A percentile compares a stretch with the other conserved stretches of the same genome.
These are phyloP conservation scores for Tachina fera DNA, from an alignment of 2,888 invertebrate genomes.

Conservation along the genomic window DNA sequence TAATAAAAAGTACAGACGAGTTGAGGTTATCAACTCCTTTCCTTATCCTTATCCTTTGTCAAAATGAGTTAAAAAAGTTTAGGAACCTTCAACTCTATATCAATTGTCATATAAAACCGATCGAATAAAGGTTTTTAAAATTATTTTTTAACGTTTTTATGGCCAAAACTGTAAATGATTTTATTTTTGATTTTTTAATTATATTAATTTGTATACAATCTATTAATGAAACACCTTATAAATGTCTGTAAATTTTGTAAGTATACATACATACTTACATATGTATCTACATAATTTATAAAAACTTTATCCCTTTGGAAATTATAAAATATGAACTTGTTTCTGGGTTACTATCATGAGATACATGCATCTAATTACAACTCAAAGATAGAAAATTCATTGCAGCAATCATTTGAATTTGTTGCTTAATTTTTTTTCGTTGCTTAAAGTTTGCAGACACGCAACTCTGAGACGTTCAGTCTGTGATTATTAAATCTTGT, in stretches of 20 bases:
- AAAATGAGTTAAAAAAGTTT: too few species aligned
- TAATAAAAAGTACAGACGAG: too few species aligned
- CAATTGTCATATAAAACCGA: too few species aligned
- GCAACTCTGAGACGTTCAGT: constrained; percentile 37
- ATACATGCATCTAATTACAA: constrained; percentile 46
- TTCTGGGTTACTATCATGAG: constrained; percentile 70
- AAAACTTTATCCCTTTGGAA: constrained; percentile 20
- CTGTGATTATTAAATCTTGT: constrained; percentile 14
- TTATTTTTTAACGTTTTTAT: too few species aligned
- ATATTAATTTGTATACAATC: too few species aligned
- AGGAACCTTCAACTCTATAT: too few species aligned
- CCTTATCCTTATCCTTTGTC: too few species aligned
- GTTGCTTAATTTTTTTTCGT: constrained; percentile 28
- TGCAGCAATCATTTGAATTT: constrained; percentile 49
- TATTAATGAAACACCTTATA: background rate
- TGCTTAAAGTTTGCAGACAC: constrained; percentile 39
- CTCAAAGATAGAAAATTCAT: constrained; percentile 27
- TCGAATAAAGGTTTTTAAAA: too few species aligned
- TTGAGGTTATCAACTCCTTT: too few species aligned
- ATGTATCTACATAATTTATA: constrained; percentile 2
- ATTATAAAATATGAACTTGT: constrained; percentile 67
- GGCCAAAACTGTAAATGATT: too few species aligned
- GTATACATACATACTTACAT: background rate
- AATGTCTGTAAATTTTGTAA: too few species aligned
- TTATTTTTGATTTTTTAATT: too few species aligned